Evolutionary conservation across 37 sponge, comb jelly and placozoan genomes (phyloP).

Genomic region (Spongia lamella): DNA sequence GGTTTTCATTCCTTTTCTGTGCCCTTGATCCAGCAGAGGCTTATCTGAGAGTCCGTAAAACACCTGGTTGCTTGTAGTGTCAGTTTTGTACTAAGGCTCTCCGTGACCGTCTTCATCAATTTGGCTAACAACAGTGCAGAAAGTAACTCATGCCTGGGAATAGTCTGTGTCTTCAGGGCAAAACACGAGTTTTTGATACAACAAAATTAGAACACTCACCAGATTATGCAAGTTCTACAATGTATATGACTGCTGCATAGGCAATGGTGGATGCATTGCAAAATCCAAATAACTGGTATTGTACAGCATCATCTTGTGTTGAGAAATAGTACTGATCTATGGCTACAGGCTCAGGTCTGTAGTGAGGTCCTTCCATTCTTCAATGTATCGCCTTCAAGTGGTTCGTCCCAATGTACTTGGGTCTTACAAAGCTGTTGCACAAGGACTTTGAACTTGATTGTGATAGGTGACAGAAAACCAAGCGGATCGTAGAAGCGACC

Average conservation of each 20-base stretch:
- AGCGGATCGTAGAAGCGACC: slow-evolving; percentile 55
- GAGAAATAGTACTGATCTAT: slow-evolving; percentile 17
- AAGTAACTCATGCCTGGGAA: slow-evolving; percentile 20
- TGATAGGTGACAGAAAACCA: slow-evolving; percentile 51
- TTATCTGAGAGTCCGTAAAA: slow-evolving; percentile 16
- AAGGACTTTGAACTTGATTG: slow-evolving; percentile 50
- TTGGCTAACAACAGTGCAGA: slow-evolving; percentile 5
- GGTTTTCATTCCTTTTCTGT: slow-evolving; percentile 21
- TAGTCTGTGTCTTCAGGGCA: slow-evolving; percentile 3
- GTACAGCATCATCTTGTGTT: slow-evolving; percentile 10
- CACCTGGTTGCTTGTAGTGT: background rate
- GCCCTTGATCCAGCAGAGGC: slow-evolving; percentile 26
- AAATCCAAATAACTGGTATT: slow-evolving; percentile 29
- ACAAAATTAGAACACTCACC: background rate
- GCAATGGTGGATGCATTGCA: slow-evolving; percentile 56
- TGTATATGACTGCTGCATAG: slow-evolving; percentile 56
- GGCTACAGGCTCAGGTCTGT: slow-evolving; percentile 12
- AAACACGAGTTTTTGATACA: slow-evolving; percentile 9
- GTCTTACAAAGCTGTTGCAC: slow-evolving; percentile 40
- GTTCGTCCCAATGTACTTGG: slow-evolving; percentile 49
- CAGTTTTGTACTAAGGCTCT: background rate
- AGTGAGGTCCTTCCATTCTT: slow-evolving; percentile 34
- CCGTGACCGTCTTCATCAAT: background rate
- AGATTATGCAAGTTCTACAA: background rate
- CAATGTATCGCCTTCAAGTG: slow-evolving; percentile 12